Evolutionary conservation across 2,797 vertebrate genomes (phyloP).

Genomic region (Dallia pectoralis): DNA sequence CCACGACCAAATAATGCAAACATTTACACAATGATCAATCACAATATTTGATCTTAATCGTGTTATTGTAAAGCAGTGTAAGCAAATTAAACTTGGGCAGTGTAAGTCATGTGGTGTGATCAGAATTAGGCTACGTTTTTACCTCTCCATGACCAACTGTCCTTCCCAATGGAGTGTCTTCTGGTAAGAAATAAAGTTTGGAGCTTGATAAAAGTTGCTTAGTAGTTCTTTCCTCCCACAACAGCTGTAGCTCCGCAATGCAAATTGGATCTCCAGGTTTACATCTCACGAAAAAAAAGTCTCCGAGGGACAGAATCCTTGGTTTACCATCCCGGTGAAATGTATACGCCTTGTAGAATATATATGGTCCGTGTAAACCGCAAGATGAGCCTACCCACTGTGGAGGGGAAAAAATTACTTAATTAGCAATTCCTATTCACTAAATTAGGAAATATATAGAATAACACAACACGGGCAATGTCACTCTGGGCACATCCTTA

Average conservation of each 20-base stretch:
- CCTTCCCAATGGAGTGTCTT: slow-evolving; percentile 94
- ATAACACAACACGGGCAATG: slow-evolving; percentile 5
- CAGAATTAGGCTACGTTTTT: slow-evolving; percentile 53
- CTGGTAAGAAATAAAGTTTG: slow-evolving; percentile 99
- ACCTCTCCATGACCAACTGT: slow-evolving; percentile 93
- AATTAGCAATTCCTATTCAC: slow-evolving; percentile 33
- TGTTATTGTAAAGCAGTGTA: too few species aligned
- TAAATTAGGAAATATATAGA: slow-evolving; percentile 39
- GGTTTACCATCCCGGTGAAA: slow-evolving; percentile 87
- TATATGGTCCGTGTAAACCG: slow-evolving; percentile 97
- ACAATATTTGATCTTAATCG: slow-evolving; percentile 29
- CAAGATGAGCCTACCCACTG: slow-evolving; percentile 99
- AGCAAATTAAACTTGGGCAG: slow-evolving; percentile 21
- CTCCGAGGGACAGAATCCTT: slow-evolving; percentile 93
- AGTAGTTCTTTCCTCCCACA: slow-evolving; percentile 97
- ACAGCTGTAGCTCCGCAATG: slow-evolving; percentile 97
- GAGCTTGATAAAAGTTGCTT: slow-evolving; percentile 99
- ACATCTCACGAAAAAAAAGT: slow-evolving; percentile 99
- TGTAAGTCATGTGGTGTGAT: neutral
- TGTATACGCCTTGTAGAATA: slow-evolving; percentile 99
- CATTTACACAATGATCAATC: neutral
- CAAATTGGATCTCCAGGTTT: slow-evolving; percentile 94
- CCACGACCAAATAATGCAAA: neutral
- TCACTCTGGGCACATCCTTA: slow-evolving; percentile 14
- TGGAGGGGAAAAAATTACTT: slow-evolving; percentile 66